Base-by-base conservation (phyloP, 2,113 vertebrate genomes). In the Hoplias malabaricus region DNA sequence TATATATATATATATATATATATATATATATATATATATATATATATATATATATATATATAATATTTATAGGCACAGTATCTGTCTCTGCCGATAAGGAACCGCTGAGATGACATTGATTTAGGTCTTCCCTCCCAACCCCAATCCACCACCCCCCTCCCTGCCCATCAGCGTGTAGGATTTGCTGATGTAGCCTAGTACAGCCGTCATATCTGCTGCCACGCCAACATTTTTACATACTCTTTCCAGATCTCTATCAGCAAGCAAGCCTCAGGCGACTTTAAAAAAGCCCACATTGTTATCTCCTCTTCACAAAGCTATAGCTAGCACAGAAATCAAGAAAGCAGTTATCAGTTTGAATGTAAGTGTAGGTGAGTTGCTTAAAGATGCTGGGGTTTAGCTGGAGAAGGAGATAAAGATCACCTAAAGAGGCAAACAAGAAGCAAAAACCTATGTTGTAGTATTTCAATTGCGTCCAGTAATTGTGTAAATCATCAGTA, bases 61-160 rank as follows among this genome's bases (percentile, higher is more conserved):
- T 77, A 83, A n/a, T n/a, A n/a, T n/a, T n/a, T n/a, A 77, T 8
- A 63, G 76, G n/a, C n/a, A 73, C 11, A 57, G 79, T 77, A 88
- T 90, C 88, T 91, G 88, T 75, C 61, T 29, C 54, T 65, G 82
- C 68, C 74, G 91, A 91, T 91, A 91, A 91, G 85, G 79, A 59
- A 19, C 48, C 69, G 79, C 54, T 80, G 86, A 79, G 85, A 75
- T 87, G 80, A 85, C 79, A 88, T 77, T 90, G 89, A 92, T 91
- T 87, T 68, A 67, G 56, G 61, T 53, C 75, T 68, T 31, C n/a
- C n/a, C n/a, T n/a, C n/a, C n/a, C n/a, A n/a, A n/a, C n/a, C n/a
- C n/a, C n/a, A n/a, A n/a, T n/a, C n/a, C n/a, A n/a, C n/a, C n/a
- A n/a, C n/a, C n/a, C n/a, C n/a, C n/a, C n/a, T n/a, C n/a, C 83